These are phyloP conservation scores for Paguma larvata DNA, from an alignment of 2,797 vertebrate genomes.

Conservation along the genomic window DNA sequence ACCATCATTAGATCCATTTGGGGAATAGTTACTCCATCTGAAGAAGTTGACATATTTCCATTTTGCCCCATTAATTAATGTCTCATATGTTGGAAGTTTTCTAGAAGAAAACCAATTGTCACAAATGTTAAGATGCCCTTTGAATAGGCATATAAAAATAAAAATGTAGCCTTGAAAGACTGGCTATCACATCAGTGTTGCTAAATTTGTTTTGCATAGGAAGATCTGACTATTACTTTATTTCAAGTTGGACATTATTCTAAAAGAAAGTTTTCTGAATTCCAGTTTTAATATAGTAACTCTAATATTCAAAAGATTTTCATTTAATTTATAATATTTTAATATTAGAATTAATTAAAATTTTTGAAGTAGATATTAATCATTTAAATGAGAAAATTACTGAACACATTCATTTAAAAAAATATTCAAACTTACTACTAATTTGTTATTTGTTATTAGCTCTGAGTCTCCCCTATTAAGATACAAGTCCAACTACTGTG, in stretches of 20 bases:
- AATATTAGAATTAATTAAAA: conserved; percentile 58
- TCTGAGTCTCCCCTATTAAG: background rate
- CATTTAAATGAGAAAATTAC: conserved; percentile 47
- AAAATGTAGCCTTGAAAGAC: background rate
- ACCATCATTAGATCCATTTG: background rate
- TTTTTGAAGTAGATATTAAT: conserved; percentile 31
- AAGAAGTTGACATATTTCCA: background rate
- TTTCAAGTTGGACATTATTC: background rate
- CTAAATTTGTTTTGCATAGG: background rate
- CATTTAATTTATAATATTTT: background rate
- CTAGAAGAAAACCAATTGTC: background rate
- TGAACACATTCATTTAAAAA: background rate
- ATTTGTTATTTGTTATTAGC: background rate
- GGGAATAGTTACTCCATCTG: background rate
- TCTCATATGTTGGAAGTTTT: background rate
- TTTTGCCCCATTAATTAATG: background rate
- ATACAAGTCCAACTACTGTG: background rate
- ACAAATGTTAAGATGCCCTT: background rate
- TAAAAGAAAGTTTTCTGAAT: background rate
- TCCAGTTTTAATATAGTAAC: conserved; percentile 5
- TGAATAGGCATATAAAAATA: background rate
- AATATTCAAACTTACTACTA: conserved; percentile 37
- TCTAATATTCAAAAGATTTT: conserved; percentile 14
- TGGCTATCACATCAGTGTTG: background rate
- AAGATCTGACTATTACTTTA: background rate